phyloP scores from a whole-genome alignment of 2,113 vertebrate species.

The Azemiops feae region DNA sequence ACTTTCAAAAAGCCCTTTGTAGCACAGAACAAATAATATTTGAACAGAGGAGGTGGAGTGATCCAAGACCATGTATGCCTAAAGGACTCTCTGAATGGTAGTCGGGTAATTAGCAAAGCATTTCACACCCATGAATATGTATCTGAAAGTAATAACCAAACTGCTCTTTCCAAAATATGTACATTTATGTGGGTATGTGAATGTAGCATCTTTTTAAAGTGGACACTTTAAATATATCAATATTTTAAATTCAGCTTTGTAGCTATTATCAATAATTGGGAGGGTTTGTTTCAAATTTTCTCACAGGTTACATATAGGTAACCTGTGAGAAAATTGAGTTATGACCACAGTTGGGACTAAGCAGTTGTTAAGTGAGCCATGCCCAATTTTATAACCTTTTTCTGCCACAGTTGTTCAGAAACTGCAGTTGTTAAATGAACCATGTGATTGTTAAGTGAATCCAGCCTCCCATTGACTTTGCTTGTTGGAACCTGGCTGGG shows the following conservation, averaged over 20 bases:
- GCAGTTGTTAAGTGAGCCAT: neutral
- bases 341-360: neutral
- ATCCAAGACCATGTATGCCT: neutral
- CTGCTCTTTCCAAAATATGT: neutral
- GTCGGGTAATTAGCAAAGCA: neutral
- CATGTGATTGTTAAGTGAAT: neutral
- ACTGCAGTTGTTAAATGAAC: neutral
- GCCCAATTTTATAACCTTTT: neutral
- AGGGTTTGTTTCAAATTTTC: neutral
- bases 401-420: neutral
- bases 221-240: neutral
- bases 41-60: neutral
- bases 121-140: neutral
- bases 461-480: neutral
- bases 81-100: neutral
- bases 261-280: neutral
- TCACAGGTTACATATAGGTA: neutral
- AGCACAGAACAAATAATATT: neutral
- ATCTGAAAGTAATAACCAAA: neutral
- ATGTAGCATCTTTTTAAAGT: no score
- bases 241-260: neutral
- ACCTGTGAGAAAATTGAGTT: neutral
- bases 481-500: neutral
- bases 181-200: neutral
- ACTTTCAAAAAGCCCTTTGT: neutral